Evolutionary conservation across 2,888 invertebrate genomes (phyloP), one percentile per base, ranked within the genome.

Genomic region (Spodoptera picta): DNA sequence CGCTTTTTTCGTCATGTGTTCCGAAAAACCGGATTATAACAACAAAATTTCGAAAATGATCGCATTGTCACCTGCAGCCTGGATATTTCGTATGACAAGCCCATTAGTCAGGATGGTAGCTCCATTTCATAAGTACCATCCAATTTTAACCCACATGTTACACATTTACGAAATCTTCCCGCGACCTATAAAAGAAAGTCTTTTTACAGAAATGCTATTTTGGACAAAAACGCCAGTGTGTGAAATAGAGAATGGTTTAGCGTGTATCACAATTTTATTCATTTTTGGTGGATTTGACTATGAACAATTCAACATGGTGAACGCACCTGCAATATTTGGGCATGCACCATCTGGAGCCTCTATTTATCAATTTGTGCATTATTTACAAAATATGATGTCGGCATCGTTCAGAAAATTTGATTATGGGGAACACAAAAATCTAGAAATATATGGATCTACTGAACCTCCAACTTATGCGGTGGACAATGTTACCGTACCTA

Each of bases 1-100:
- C 0, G 84, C 88, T 2, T 96, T 95, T 77, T 96, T 94, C 82
- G 95, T 96, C 0, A 95, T 96, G 95, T 90, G 94, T 47, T 95
- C 96, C 0, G 89, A 94, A 69, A 83, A 83, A 27, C 96, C 96
- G 0, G 95, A 95, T 60, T 96, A 96, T 77, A 96, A 96, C 83
- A 76, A 91, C 0, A 96, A 96, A 85, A 91, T 97, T 9, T 85
- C 89, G 9, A 87, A 93, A 0, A 95, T 95, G 91, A 92, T 95
- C 69, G 95, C 95, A 3, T 81, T 97, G 66, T 96, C 96, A 0
- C 96, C 97, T 0, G 93, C 96, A 4, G 95, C 96, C 0, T 96
- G 91, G 75, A 83, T 95, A 62, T 84, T 88, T n/a, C 90, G 95
- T 65, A 86, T 95, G 69, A 89, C 69, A 23, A 83, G 82, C 51